Conservation (phyloP, 2,888 invertebrate species). For the Drosophila subquinaria region DNA sequence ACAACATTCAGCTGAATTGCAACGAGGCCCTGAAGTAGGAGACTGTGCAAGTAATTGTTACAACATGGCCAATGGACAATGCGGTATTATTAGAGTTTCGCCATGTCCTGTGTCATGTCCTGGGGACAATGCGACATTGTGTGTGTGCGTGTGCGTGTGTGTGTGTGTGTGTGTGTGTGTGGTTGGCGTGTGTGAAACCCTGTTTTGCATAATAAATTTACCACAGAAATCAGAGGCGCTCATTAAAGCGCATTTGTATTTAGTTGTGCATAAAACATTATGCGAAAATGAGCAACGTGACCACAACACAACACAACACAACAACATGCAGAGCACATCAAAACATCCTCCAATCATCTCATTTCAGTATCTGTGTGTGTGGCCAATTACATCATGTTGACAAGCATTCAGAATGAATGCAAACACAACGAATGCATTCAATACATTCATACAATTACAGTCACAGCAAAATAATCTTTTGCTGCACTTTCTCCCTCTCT, state of each 20-base stretch:
- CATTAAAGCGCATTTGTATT: constrained; percentile 80
- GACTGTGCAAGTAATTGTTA: constrained; percentile 73
- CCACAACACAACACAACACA: constrained; percentile 42
- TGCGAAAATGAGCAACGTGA: constrained; percentile 78
- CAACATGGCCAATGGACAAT: constrained; percentile 66
- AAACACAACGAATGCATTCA: neutral
- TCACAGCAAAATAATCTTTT: constrained; percentile 6
- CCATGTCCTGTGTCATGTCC: constrained; percentile 17
- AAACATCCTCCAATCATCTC: constrained; percentile 33
- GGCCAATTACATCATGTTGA: constrained; percentile 49
- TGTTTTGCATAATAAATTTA: constrained; percentile 79
- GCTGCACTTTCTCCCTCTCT: neutral
- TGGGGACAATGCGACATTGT: constrained; percentile 1
- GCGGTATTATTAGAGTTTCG: constrained; percentile 65
- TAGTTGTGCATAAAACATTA: constrained; percentile 79
- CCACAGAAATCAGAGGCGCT: constrained; percentile 69
- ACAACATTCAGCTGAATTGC: constrained; percentile 8
- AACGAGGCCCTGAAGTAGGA: constrained; percentile 26
- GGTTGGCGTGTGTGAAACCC: constrained; percentile 47
- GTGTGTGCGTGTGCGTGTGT: constrained; percentile 27
- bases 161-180: constrained; percentile 3
- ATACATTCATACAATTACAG: constrained; percentile 7
- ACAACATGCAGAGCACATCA: constrained; percentile 23
- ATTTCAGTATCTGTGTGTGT: constrained; percentile 3
- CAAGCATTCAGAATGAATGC: constrained; percentile 27